These are phyloP conservation scores for Peucedramus taeniatus DNA, from an alignment of 2,113 vertebrate species.

Conservation along the genomic window DNA sequence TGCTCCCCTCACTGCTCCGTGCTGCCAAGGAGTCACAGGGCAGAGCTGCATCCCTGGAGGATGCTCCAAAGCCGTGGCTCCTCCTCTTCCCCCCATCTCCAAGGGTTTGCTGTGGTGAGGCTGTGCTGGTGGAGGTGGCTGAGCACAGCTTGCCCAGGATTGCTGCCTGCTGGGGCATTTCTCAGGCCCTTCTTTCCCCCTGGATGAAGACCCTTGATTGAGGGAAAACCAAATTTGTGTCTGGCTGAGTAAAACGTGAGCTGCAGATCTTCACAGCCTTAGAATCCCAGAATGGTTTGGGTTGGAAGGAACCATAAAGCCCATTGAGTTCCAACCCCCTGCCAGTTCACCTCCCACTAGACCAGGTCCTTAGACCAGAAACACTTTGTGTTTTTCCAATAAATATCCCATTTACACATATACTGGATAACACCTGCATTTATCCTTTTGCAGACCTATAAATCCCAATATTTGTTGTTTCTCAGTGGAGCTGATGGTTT, in stretches of 20 bases:
- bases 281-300: not conserved
- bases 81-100: fast-evolving
- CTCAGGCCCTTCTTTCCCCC: not conserved
- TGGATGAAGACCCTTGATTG: not conserved
- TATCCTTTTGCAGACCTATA: not conserved
- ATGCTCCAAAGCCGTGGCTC: not conserved
- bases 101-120: no score
- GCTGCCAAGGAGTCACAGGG: not conserved
- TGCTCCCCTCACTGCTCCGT: not conserved
- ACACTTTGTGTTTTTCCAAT: not conserved
- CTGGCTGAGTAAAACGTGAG: not conserved
- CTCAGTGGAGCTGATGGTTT: not conserved
- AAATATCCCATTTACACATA: not conserved
- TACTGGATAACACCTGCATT: fast-evolving
- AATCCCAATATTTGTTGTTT: not conserved
- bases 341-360: not conserved
- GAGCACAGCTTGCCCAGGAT: not conserved
- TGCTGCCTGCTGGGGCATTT: not conserved
- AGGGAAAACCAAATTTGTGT: not conserved
- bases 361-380: not conserved
- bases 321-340: not conserved
- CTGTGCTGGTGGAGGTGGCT: not conserved
- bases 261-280: not conserved
- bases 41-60: not conserved
- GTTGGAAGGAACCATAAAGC: not conserved